Evolutionary conservation across 2,888 invertebrate species (phyloP), one percentile per base, ranked within the genome.

Genomic region (Brachyptera putata): DNA sequence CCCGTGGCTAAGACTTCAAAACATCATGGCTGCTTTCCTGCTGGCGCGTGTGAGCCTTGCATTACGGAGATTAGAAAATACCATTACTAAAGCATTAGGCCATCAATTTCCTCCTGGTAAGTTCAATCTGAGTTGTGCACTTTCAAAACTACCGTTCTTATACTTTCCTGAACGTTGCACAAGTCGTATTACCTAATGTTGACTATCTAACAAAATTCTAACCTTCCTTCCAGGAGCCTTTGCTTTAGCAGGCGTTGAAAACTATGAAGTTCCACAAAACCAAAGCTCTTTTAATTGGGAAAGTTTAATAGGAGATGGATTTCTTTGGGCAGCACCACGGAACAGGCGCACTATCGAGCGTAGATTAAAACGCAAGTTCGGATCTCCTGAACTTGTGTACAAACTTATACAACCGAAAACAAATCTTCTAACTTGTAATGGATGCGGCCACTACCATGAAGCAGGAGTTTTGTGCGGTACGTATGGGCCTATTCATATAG

Each of bases 401-500:
- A 91, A 93, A 74, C 80, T 85, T 63, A 70, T 88, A 13, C 77
- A 79, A 22, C 85, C 89, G 0, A 91, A 88, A 72, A 86, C 77
- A 2, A 84, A 89, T 73, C 77, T 96, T 26, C 76, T 86, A 64
- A 80, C 83, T 0, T 96, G 96, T 70, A 77, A 83, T 64, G 82
- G 82, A 48, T 96, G 96, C 76, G 96, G 96, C 1, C 84, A 90
- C 73, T 83, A 89, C 75, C 84, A 92, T 73, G 89, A 93, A 76
- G 78, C 81, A 60, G 85, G 87, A 49, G 79, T 84, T 50, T 77
- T 96, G 48, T 96, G 96, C 75, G 85, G 94, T 93, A 82, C 81
- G 80, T 78, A 58, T 58, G n/a, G n/a, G n/a, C n/a, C n/a, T n/a
- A n/a, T n/a, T n/a, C n/a, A n/a, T n/a, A n/a, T n/a, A n/a, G n/a